Base-by-base conservation (phyloP, 2,888 invertebrate species). In the Cactoblastis cactorum region DNA sequence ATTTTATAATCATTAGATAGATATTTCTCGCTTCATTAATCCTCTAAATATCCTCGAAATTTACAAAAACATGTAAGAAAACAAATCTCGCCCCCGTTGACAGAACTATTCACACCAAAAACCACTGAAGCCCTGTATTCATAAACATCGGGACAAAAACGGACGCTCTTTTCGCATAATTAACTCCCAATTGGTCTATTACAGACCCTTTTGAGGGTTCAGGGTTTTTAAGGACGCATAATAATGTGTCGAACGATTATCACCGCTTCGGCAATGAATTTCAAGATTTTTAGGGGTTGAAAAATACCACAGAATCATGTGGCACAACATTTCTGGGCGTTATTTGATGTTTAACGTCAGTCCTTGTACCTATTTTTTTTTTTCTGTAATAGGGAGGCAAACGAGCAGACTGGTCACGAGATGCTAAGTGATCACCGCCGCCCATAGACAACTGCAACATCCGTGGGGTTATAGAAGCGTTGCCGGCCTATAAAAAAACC, bases 181-280 rank as follows among this genome's bases (percentile, higher is more conserved):
- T 80, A 80, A 77, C 77, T 70, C 65, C 64, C 74, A 69, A 77
- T 74, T 69, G 78, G 63, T 71, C 76, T 74, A 77, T 79, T 79
- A 74, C 67, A 70, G 61, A 53, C 75, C 77, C 75, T 77, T 76
- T 75, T 68, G 14, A 70, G 69, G 69, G 61, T 58, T 58, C 53
- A 9, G 28, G 28, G 28, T 9, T 35, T 35, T 35, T 11, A 35
- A 60, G 66, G 71, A 69, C 28, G 9, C 3, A 9, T 28, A 71
- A 75, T 73, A 73, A 74, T 69, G 71, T 74, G 73, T 69, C 70
- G 67, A 63, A 62, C 77, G 74, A 77, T 78, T 79, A 77, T 70
- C 69, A 65, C 72, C 69, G 54, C 57, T 45, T 43, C 35, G 47
- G 46, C 53, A 55, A 49, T 49, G 50, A 34, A 50, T 53, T 53